phyloP scores from a whole-genome alignment of 2,797 vertebrate genomes.

The Muscicapa comitata region DNA sequence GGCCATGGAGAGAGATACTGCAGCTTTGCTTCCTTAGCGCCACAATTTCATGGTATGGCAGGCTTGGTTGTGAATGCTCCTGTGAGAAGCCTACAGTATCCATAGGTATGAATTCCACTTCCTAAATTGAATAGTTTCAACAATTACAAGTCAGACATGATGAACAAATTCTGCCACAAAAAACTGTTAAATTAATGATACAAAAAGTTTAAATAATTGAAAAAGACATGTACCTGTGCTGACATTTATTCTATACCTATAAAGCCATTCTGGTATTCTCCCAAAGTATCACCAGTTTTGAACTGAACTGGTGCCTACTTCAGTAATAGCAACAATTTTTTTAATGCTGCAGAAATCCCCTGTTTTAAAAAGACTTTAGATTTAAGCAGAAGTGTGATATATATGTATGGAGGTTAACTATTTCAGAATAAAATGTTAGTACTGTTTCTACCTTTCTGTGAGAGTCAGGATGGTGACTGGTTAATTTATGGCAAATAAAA shows the following conservation, averaged over 20 bases:
- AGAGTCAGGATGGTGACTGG: neutral
- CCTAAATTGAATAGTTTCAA: slow-evolving; percentile 28
- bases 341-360: slow-evolving; percentile 46
- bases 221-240: slow-evolving; percentile 5
- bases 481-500: slow-evolving; percentile 53
- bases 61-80: neutral
- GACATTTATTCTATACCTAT: slow-evolving; percentile 38
- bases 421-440: slow-evolving; percentile 51
- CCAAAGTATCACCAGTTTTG: slow-evolving; percentile 32
- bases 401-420: slow-evolving; percentile 50
- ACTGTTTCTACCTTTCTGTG: neutral
- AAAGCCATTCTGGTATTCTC: slow-evolving; percentile 3
- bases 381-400: slow-evolving; percentile 48
- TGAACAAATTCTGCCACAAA: slow-evolving; percentile 47
- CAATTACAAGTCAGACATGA: slow-evolving; percentile 37
- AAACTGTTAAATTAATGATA: slow-evolving; percentile 37
- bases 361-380: slow-evolving; percentile 51
- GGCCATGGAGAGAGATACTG: neutral
- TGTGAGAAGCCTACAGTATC: neutral
- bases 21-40: neutral
- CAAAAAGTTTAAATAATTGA: slow-evolving; percentile 15
- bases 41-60: neutral
- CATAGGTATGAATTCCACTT: slow-evolving; percentile 13
- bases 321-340: slow-evolving; percentile 38
- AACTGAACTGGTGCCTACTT: slow-evolving; percentile 33